Base-by-base conservation (phyloP, 2,113 vertebrate genomes). In the Cyphomyrus plagiostoma region DNA sequence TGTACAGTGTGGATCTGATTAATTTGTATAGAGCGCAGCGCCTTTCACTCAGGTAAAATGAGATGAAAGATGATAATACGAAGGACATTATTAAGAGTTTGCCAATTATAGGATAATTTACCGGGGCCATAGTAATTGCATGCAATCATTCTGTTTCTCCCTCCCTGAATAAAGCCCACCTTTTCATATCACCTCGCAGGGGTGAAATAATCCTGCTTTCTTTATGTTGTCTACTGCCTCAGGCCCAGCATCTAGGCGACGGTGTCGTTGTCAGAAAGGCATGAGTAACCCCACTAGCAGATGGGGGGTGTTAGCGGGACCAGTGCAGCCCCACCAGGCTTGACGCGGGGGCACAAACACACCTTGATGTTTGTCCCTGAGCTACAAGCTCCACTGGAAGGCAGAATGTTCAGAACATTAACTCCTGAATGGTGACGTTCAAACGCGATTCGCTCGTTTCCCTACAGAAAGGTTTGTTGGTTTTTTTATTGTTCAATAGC, bases 51-150 rank as follows among this genome's bases (percentile, higher is more conserved):
- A 87, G 49, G 45, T 86, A 23, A 52, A 30, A 19, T 56, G 49
- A 87, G n/a, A 87, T 87, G 23, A 87, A 84, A 84, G 85, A 87
- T 87, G 49, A 19, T 87, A 87, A 87, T 52, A 87, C 15, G 30
- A 30, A 87, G 15, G 50, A 35, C 50, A 87, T 87, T 87, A 87
- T 87, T 87, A 53, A 53, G 26, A 87, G 49, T 87, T 87, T n/a
- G 84, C 45, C 85, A 87, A 87, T 88, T 88, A 88, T n/a, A 62
- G 56, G 19, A 45, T 88, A 62, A 66, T 66, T 88, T 58, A 50
- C 56, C 56, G 21, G 53, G 19, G 56, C 35, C 87, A 13, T 42
- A 66, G 56, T 88, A 88, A 88, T 88, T 88, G 19, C 8, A 62
- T 62, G 52, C 53, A 62, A 46, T 62, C 52, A 66, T 23, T 62